Conservation (phyloP, 1,140 invertebrate genomes). For the Amyelois transitella region DNA sequence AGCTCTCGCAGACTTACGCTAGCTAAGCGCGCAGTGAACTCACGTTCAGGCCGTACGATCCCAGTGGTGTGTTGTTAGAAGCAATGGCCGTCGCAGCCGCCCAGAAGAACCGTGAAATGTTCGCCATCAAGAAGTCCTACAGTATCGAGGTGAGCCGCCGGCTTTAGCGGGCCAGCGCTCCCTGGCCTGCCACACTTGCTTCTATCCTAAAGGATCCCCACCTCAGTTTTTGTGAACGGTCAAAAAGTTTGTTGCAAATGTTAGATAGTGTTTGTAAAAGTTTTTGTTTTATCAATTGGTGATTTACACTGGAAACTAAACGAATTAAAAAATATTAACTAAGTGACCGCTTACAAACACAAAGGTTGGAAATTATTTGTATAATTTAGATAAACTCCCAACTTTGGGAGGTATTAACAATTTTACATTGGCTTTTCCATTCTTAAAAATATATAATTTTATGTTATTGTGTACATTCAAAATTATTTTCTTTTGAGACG, state of each 20-base stretch:
- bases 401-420: too few species aligned
- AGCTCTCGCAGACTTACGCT: constrained; percentile 70
- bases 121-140: constrained; percentile 97
- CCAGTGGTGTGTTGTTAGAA: constrained; percentile 54
- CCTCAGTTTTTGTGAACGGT: constrained; percentile 15
- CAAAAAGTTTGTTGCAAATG: neutral
- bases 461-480: neutral
- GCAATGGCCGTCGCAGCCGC: constrained; percentile 89
- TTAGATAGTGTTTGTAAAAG: neutral
- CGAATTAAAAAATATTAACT: neutral
- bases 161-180: constrained; percentile 11
- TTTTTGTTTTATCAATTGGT: neutral
- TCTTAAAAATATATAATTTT: neutral
- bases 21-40: constrained; percentile 71
- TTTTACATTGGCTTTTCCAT: neutral
- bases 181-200: constrained; percentile 14
- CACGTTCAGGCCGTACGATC: constrained; percentile 58
- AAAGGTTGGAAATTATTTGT: neutral
- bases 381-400: neutral
- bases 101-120: constrained; percentile 93
- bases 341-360: neutral
- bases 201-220: constrained; percentile 10
- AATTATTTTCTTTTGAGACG: too few species aligned
- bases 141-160: constrained; percentile 91
- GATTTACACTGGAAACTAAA: neutral